phyloP scores from a whole-genome alignment of 2,888 invertebrate species.

The Sarcophaga carnaria region DNA sequence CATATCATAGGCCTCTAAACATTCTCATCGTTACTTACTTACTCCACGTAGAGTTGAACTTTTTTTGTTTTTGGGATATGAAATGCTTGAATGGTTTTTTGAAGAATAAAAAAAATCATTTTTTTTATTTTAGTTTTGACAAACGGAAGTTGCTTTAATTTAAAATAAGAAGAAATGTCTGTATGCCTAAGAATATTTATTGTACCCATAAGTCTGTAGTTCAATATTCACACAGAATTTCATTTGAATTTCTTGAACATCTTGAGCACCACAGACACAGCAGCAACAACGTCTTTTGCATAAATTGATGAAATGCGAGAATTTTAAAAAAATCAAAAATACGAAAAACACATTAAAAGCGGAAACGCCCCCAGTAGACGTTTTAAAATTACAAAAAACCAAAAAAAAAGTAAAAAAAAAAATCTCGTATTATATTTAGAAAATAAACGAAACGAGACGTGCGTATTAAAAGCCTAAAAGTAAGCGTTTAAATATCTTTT shows the following conservation, averaged over 20 bases:
- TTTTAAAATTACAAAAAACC: background rate
- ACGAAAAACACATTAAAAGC: background rate
- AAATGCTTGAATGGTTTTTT: background rate
- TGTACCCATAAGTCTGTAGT: background rate
- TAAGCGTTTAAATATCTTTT: background rate
- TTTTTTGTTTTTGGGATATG: background rate
- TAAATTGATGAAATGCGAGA: background rate
- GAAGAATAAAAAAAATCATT: background rate
- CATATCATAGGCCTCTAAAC: background rate
- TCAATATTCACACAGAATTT: background rate
- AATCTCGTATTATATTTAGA: background rate
- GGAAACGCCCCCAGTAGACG: background rate
- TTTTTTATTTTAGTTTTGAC: background rate
- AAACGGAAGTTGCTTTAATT: slow-evolving; percentile 1
- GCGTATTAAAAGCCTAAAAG: background rate
- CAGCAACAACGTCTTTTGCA: background rate
- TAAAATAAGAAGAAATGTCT: background rate
- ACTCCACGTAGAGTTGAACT: no score
- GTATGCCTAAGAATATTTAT: no score
- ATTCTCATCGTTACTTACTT: no score
- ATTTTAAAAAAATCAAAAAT: background rate
- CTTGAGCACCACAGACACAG: background rate
- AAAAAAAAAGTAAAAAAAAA: no score
- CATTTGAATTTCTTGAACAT: background rate
- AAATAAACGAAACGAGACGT: background rate